Conservation (phyloP, 2,113 vertebrate genomes). For the Megatriorchis doriae region DNA sequence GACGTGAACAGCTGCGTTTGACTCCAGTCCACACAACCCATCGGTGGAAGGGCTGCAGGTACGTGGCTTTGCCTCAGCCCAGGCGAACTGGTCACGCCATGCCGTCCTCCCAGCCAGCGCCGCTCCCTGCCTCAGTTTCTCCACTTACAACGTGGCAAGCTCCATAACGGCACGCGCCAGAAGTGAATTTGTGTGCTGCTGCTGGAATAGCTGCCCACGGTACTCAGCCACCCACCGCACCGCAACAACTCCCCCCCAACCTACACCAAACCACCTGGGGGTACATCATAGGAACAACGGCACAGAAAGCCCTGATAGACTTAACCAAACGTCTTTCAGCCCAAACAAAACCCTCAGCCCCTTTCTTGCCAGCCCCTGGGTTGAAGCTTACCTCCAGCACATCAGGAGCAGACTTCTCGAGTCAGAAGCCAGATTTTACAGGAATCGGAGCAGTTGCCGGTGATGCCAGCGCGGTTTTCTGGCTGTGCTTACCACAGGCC, state of each 20-base stretch:
- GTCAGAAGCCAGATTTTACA: background rate
- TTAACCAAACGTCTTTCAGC: background rate
- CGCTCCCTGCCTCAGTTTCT: background rate
- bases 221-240: fast-evolving
- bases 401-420: fast-evolving
- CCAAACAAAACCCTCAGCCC: background rate
- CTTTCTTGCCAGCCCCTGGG: background rate
- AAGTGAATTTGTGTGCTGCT: fast-evolving
- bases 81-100: fast-evolving
- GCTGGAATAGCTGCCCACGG: background rate
- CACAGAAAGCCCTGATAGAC: fast-evolving
- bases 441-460: fast-evolving
- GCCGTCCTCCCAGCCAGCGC: background rate
- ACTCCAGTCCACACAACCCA: fast-evolving
- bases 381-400: background rate
- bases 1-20: background rate
- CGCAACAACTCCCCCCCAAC: background rate
- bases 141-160: background rate
- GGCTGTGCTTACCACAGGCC: fast-evolving
- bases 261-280: background rate
- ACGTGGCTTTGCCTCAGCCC: background rate
- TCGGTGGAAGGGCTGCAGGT: background rate
- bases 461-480: background rate
- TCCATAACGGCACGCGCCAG: fast-evolving
- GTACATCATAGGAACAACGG: fast-evolving